These are phyloP conservation scores for Urocitellus parryii DNA, from an alignment of 2,113 vertebrate species.

Conservation along the genomic window DNA sequence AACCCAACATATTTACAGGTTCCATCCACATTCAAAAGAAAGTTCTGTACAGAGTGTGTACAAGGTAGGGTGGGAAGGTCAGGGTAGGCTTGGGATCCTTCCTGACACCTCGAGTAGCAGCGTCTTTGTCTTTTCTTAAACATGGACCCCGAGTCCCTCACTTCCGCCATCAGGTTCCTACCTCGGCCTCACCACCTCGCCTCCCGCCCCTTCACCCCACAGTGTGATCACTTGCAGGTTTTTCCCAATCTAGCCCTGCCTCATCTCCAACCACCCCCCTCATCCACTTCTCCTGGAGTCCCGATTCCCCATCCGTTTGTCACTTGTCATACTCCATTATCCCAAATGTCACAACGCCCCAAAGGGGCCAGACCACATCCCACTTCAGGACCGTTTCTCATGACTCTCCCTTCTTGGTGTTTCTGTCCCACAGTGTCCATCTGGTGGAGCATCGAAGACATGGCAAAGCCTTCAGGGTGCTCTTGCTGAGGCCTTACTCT, in stretches of 20 bases:
- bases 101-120: not conserved
- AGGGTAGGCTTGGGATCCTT: not conserved
- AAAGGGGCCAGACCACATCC: not conserved
- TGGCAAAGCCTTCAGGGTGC: not conserved
- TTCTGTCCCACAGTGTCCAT: not conserved
- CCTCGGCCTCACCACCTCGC: not conserved
- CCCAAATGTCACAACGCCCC: not conserved
- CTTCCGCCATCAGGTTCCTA: not conserved
- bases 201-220: not conserved
- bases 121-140: not conserved
- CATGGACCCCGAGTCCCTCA: not conserved
- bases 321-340: not conserved
- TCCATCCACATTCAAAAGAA: not conserved
- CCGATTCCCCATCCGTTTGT: not conserved
- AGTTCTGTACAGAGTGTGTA: not conserved
- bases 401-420: not conserved
- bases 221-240: not conserved
- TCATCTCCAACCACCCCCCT: not conserved
- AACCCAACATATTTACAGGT: not conserved
- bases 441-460: not conserved
- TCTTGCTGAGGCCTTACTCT: not conserved
- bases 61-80: not conserved
- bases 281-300: not conserved
- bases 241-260: not conserved
- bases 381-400: not conserved